phyloP scores from a whole-genome alignment of 2,888 invertebrate genomes.

The Cremastinae sp. region DNA sequence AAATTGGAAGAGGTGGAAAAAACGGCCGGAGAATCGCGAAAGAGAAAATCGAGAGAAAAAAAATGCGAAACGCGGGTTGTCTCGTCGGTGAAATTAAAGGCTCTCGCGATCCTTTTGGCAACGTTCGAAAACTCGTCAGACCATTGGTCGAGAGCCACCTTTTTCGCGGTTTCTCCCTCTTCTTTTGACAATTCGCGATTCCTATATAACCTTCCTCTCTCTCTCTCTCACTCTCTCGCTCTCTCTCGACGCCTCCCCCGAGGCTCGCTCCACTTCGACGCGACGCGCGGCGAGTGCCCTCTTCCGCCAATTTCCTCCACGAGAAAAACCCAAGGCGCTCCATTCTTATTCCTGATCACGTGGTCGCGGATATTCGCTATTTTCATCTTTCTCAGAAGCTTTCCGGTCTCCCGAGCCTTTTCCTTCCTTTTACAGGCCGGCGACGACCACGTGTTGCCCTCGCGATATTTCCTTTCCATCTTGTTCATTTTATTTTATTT shows the following conservation, averaged over 20 bases:
- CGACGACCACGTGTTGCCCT: slow-evolving; percentile 64
- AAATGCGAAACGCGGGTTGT: neutral
- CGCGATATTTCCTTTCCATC: slow-evolving; percentile 4
- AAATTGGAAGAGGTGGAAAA: neutral
- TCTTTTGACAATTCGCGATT: neutral
- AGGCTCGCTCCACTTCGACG: too few species aligned
- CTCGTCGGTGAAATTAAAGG: slow-evolving; percentile 32
- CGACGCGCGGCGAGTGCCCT: too few species aligned
- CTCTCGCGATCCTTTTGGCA: slow-evolving; percentile 53
- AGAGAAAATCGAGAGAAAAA: neutral
- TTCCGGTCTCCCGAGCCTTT: neutral
- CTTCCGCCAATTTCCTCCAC: too few species aligned
- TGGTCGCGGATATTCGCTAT: slow-evolving; percentile 3
- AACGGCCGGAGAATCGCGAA: neutral
- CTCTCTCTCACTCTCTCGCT: neutral
- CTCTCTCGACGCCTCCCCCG: neutral
- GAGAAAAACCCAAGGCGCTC: too few species aligned
- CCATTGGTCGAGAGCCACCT: slow-evolving; percentile 45
- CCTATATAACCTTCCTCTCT: slow-evolving; percentile 22
- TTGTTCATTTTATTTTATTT: neutral
- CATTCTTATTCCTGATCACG: too few species aligned
- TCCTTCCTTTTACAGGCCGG: slow-evolving; percentile 24
- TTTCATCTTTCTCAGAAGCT: too few species aligned
- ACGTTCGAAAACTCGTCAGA: slow-evolving; percentile 52
- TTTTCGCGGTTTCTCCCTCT: slow-evolving; percentile 14